phyloP scores from a whole-genome alignment of 1,140 invertebrate species.

The Drosophila teissieri region DNA sequence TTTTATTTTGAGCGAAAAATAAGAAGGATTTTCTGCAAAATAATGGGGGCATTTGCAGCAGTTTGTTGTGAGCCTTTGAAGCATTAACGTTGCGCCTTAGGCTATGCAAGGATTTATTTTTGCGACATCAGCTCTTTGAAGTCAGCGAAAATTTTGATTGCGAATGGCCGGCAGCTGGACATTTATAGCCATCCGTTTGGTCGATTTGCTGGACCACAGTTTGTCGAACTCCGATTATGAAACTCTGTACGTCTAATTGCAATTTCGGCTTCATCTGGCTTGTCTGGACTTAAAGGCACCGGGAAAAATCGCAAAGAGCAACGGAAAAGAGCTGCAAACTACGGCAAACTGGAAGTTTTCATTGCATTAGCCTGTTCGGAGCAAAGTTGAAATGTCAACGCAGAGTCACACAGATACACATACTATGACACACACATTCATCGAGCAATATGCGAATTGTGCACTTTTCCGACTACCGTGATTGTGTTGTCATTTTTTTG shows the following conservation, averaged over 20 bases:
- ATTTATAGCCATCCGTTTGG: slow-evolving; percentile 33
- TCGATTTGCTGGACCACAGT: slow-evolving; percentile 6
- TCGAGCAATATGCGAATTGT: slow-evolving; percentile 35
- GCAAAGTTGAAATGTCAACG: slow-evolving; percentile 57
- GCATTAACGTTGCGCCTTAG: slow-evolving; percentile 29
- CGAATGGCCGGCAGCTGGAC: slow-evolving; percentile 43
- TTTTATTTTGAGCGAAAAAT: too few species aligned
- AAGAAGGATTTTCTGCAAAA: background rate
- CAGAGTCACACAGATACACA: slow-evolving; percentile 46
- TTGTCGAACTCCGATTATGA: slow-evolving; percentile 24
- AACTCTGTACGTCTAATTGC: slow-evolving; percentile 27
- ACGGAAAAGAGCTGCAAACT: slow-evolving; percentile 15
- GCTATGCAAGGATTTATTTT: slow-evolving; percentile 45
- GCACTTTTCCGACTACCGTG: background rate
- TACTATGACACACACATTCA: slow-evolving; percentile 29
- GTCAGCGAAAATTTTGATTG: slow-evolving; percentile 44
- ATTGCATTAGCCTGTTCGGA: slow-evolving; percentile 42
- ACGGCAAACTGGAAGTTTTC: slow-evolving; percentile 42
- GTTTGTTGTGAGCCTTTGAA: slow-evolving; percentile 21
- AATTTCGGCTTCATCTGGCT: slow-evolving; percentile 16
- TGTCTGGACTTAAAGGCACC: slow-evolving; percentile 20
- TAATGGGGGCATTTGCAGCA: background rate
- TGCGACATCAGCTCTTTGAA: slow-evolving; percentile 52
- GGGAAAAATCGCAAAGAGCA: too few species aligned
- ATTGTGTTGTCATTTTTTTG: slow-evolving; percentile 6